Evolutionary conservation across 2,797 vertebrate species (phyloP).

Genomic region (Onychomys leucogaster): DNA sequence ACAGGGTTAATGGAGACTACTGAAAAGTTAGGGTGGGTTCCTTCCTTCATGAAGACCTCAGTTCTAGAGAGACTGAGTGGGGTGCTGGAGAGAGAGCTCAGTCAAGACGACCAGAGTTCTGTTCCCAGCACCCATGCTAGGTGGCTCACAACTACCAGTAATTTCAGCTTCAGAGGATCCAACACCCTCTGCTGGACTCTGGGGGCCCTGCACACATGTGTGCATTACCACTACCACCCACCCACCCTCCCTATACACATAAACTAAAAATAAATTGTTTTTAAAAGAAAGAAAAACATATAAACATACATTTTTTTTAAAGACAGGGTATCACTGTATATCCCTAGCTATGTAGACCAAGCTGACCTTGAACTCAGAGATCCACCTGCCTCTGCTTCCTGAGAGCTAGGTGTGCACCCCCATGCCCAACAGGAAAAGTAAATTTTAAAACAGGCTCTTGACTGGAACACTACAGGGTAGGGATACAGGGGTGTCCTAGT

Average conservation of each 20-base stretch:
- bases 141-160: not conserved
- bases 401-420: not conserved
- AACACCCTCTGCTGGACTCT: not conserved
- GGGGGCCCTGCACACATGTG: not conserved
- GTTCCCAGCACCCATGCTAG: not conserved
- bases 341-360: not conserved
- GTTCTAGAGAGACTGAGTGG: not conserved
- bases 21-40: not conserved
- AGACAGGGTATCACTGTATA: not conserved
- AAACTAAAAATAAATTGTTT: not conserved
- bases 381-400: not conserved
- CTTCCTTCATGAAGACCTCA: not conserved
- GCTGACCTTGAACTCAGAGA: not conserved
- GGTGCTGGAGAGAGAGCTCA: not conserved
- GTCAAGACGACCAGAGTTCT: not conserved
- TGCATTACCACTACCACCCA: not conserved
- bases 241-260: not conserved
- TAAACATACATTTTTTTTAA: not conserved
- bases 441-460: not conserved
- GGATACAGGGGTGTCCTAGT: not conserved
- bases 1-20: not conserved
- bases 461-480: too few species aligned
- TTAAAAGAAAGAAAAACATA: not conserved
- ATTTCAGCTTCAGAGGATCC: not conserved
- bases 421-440: not conserved